A percentile compares a stretch with the other conserved stretches of the same genome.
Conservation (phyloP, 2,113 vertebrate species). For the Xenus cinereus region DNA sequence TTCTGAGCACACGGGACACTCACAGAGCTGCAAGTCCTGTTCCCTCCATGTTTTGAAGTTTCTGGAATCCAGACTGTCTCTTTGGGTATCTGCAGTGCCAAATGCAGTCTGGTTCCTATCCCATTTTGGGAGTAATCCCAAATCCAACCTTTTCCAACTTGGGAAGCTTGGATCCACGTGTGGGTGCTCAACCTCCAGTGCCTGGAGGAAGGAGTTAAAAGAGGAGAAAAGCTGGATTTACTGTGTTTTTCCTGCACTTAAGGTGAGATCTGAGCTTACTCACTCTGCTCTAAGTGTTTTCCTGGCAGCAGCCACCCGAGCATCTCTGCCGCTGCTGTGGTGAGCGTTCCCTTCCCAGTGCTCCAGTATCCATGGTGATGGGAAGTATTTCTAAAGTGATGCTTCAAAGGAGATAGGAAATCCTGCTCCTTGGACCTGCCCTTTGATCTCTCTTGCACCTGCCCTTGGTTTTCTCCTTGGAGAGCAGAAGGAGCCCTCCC, state of each 20-base stretch:
- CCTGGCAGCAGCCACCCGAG: background rate
- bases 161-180: background rate
- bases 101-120: rapidly evolving
- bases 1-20: background rate
- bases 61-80: background rate
- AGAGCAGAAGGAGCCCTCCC: background rate
- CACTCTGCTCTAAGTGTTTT: background rate
- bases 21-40: background rate
- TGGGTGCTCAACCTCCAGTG: background rate
- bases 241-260: background rate
- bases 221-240: background rate
- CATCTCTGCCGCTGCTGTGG: background rate
- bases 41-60: background rate
- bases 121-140: background rate
- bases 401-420: background rate
- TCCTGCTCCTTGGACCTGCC: background rate
- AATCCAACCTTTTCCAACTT: background rate
- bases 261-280: background rate
- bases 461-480: background rate
- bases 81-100: background rate
- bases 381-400: background rate
- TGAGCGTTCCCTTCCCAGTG: background rate
- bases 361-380: slow-evolving; percentile 45
- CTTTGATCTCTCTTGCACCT: background rate
- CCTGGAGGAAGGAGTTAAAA: background rate